Percentiles rank a stretch among this genome's conserved stretches.
Evolutionary conservation across 1,140 invertebrate genomes (phyloP).

Genomic region (Ylistrum balloti): DNA sequence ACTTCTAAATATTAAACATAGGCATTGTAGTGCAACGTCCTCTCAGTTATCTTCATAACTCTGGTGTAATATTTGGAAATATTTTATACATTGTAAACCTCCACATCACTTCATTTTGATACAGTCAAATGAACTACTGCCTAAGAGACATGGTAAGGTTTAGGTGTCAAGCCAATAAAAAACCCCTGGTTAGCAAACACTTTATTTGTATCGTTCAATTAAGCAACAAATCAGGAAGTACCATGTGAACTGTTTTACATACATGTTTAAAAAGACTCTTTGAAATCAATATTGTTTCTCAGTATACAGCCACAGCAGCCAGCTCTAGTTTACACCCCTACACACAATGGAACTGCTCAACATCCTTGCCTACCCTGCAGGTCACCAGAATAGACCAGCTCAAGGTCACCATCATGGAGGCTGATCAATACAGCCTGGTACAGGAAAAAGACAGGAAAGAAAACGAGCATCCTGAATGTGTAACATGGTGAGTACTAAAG

Average conservation of each 20-base stretch:
- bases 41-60: too few species aligned
- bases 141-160: too few species aligned
- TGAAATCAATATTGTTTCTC: neutral
- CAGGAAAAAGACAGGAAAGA: neutral
- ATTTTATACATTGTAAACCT: too few species aligned
- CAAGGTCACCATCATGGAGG: constrained; percentile 37
- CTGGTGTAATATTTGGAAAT: too few species aligned
- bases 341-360: constrained; percentile 23
- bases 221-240: neutral
- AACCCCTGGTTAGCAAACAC: neutral
- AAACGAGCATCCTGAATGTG: neutral
- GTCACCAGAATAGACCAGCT: constrained; percentile 3
- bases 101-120: too few species aligned
- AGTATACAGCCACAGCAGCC: constrained; percentile 28
- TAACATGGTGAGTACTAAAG: neutral
- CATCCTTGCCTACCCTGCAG: neutral
- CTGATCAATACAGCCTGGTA: constrained; percentile 21
- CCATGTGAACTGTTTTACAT: neutral
- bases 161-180: too few species aligned
- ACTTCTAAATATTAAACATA: too few species aligned
- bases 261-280: constrained; percentile 13
- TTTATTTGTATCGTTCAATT: neutral
- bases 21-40: too few species aligned
- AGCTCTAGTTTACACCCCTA: neutral
- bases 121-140: too few species aligned